Percentiles rank a stretch among this genome's conserved stretches.
These are phyloP conservation scores for Semaprochilodus insignis DNA, from an alignment of 2,797 vertebrate species.

Conservation along the genomic window DNA sequence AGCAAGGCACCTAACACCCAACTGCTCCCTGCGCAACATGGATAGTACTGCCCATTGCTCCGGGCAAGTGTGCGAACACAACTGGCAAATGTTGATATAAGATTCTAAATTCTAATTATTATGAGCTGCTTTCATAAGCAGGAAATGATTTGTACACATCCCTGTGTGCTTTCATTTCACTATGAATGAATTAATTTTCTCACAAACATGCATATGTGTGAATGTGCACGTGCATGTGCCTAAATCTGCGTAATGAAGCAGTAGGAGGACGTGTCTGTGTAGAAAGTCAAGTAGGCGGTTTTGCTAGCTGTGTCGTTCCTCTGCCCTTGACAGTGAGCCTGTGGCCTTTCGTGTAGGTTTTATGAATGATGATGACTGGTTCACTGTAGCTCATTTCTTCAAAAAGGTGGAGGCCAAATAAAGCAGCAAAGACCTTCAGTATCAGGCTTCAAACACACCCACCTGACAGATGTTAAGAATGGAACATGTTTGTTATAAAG, in stretches of 20 bases:
- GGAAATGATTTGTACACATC: no score
- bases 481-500: not conserved
- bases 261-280: not conserved
- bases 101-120: no score
- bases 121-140: no score
- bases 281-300: not conserved
- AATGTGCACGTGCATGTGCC: not conserved
- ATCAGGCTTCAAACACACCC: not conserved
- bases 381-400: not conserved
- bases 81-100: no score
- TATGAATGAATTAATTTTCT: no score
- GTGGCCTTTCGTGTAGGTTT: not conserved
- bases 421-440: not conserved
- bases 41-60: no score
- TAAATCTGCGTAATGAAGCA: no score
- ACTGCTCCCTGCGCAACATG: no score
- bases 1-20: no score
- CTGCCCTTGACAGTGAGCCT: not conserved
- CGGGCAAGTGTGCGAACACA: no score
- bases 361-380: slow-evolving; percentile 12
- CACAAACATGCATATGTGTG: not conserved
- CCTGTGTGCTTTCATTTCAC: no score
- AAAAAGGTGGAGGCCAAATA: not conserved
- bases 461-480: no score
- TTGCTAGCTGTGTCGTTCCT: not conserved